Evolutionary conservation across 1,140 invertebrate genomes (phyloP), one percentile per base, ranked within the genome.

Genomic region (Scaptomyza pallida): DNA sequence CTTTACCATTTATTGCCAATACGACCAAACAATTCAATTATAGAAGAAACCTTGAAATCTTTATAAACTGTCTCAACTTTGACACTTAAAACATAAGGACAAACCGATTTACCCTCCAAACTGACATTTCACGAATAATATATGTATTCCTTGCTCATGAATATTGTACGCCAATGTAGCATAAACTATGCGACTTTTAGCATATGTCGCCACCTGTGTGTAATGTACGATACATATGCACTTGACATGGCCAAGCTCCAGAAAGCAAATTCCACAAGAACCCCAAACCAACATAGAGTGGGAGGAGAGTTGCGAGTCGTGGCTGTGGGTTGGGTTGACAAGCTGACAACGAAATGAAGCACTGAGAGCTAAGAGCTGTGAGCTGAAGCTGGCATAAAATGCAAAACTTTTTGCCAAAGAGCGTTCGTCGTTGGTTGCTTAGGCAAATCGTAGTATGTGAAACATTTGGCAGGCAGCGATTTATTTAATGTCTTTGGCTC

Each of bases 381-480:
- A 26, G 6, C n/a, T 37, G n/a, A 10, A 56, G 63, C 55, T 67
- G 63, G 63, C 45, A 54, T 41, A 80, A 77, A 81, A 88, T 88
- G 82, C 78, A 72, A 88, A 88, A 88, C 62, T 81, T 83, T 30
- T 83, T 65, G 70, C 64, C 72, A 68, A 69, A 79, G 78, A 72
- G 21, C 35, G 26, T 30, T 30, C 26, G 8, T 57, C 67, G 47
- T 35, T 51, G 35, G 75, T 78, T 85, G 74, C 82, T 86, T 85
- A 86, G 81, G 77, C 82, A 86, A 86, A 86, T 82, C 82, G 82
- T 88, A 88, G 82, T 88, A 88, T 88, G 75, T 78, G 82, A 88
- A 78, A 89, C 82, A 88, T 88, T 88, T 88, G 82, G 82, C 82
- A 88, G 62, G 60, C 82, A 86, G 78, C 82, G 82, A 88, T 88